Evolutionary conservation across 2,797 vertebrate genomes (phyloP).

Genomic region (Sebastes trivittatus): DNA sequence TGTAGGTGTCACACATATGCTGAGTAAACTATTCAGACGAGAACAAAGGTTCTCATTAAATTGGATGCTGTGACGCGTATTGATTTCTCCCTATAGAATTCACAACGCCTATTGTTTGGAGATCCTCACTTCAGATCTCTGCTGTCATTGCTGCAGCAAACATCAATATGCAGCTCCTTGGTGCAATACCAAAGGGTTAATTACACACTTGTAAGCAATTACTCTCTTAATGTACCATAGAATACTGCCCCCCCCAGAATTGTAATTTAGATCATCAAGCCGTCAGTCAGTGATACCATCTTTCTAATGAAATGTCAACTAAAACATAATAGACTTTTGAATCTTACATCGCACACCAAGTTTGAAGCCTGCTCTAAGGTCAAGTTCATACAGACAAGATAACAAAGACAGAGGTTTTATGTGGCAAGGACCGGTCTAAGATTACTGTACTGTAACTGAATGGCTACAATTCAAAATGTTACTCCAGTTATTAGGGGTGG

Average conservation of each 20-base stretch:
- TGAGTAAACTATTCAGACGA: conserved; percentile 62
- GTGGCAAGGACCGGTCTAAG: background rate
- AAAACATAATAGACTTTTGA: conserved; percentile 24
- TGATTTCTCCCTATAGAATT: conserved; percentile 69
- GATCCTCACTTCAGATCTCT: conserved; percentile 54
- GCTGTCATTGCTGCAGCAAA: conserved; percentile 53
- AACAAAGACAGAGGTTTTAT: background rate
- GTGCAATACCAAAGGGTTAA: conserved; percentile 70
- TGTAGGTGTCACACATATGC: conserved; percentile 41
- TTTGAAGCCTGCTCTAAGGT: conserved; percentile 6
- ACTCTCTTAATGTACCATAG: conserved; percentile 58
- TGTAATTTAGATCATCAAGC: conserved; percentile 50
- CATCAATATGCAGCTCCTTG: conserved; percentile 61
- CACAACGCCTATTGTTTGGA: conserved; percentile 66
- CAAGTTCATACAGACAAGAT: background rate
- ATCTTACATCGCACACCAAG: background rate
- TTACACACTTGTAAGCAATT: conserved; percentile 74
- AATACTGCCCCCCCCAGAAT: conserved; percentile 32
- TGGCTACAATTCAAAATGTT: background rate
- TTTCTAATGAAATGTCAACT: conserved; percentile 38
- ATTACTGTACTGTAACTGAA: background rate
- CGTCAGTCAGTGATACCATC: conserved; percentile 34
- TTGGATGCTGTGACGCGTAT: conserved; percentile 59
- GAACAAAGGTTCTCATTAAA: conserved; percentile 77
- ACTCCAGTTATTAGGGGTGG: too few species aligned